A percentile compares a stretch with the other conserved stretches of the same genome.
These are phyloP conservation scores for Hirundichthys speculiger DNA, from an alignment of 2,113 vertebrate genomes.

Conservation along the genomic window DNA sequence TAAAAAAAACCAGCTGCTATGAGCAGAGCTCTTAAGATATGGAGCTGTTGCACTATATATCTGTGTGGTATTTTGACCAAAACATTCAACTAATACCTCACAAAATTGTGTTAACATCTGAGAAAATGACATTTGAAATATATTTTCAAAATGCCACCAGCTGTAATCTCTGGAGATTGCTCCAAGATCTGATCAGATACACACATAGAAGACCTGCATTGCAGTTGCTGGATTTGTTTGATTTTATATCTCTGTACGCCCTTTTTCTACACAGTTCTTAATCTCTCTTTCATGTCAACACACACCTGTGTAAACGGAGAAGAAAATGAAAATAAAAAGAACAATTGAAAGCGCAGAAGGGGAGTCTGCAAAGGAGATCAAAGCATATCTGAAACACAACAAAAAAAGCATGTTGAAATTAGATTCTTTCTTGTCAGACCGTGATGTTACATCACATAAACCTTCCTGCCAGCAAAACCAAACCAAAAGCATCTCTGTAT, in stretches of 20 bases:
- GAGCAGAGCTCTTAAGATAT: too few relatives aligned
- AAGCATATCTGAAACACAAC: background rate
- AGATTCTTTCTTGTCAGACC: background rate
- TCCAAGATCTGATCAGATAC: too few relatives aligned
- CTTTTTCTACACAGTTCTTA: background rate
- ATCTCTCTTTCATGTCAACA: constrained; percentile 1
- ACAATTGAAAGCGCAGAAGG: background rate
- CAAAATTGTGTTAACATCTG: too few relatives aligned
- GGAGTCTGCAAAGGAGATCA: background rate
- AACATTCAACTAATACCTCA: too few relatives aligned
- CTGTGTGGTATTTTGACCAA: too few relatives aligned
- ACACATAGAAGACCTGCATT: too few relatives aligned
- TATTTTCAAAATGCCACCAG: too few relatives aligned
- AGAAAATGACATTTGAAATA: too few relatives aligned
- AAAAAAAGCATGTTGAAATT: background rate
- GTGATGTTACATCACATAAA: background rate
- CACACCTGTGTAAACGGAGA: background rate
- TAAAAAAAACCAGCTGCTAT: too few relatives aligned
- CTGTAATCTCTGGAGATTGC: too few relatives aligned
- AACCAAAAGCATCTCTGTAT: background rate
- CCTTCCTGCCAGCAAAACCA: background rate
- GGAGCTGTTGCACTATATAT: too few relatives aligned
- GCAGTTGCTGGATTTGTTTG: background rate
- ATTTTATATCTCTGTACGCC: background rate
- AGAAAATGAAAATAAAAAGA: background rate